Percentiles rank a stretch among this genome's conserved stretches.
These are phyloP conservation scores for Phoebastria nigripes DNA, from an alignment of 2,797 vertebrate species.

Conservation along the genomic window DNA sequence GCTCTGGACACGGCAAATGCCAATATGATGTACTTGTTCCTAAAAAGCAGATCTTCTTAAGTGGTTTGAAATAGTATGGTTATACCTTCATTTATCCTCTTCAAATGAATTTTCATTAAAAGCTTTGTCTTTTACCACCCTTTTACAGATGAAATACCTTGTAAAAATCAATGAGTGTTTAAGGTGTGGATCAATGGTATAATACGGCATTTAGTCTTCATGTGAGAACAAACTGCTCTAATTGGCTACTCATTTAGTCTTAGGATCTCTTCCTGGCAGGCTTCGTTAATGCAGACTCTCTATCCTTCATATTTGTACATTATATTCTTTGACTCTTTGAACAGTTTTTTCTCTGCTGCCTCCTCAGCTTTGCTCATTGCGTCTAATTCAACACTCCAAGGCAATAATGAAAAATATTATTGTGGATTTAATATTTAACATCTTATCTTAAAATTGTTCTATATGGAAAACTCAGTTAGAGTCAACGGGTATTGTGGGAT, in stretches of 20 bases:
- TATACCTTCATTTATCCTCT: neutral
- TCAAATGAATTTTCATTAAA: constrained; percentile 30
- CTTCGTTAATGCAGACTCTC: neutral
- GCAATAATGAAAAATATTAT: neutral
- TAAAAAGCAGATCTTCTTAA: neutral
- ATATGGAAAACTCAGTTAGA: neutral
- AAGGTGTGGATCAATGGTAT: constrained; percentile 1
- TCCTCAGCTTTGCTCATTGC: neutral
- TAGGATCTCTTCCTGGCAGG: neutral
- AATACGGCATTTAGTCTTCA: constrained; percentile 21
- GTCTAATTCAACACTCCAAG: neutral
- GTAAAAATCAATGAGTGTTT: constrained; percentile 39
- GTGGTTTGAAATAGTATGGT: neutral
- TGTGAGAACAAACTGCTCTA: constrained; percentile 1
- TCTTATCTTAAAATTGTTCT: neutral
- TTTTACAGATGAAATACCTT: constrained; percentile 4
- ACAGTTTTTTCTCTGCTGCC: neutral
- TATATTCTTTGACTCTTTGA: neutral
- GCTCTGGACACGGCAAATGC: neutral
- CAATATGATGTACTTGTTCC: neutral
- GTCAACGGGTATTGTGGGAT: neutral
- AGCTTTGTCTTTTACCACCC: neutral
- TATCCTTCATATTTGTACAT: neutral
- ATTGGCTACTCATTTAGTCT: constrained; percentile 15
- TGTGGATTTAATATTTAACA: neutral